Percentiles rank a stretch among this genome's conserved stretches.
Conservation (phyloP, 35 echinoderm and acorn worm species). For the Apostichopus japonicus region DNA sequence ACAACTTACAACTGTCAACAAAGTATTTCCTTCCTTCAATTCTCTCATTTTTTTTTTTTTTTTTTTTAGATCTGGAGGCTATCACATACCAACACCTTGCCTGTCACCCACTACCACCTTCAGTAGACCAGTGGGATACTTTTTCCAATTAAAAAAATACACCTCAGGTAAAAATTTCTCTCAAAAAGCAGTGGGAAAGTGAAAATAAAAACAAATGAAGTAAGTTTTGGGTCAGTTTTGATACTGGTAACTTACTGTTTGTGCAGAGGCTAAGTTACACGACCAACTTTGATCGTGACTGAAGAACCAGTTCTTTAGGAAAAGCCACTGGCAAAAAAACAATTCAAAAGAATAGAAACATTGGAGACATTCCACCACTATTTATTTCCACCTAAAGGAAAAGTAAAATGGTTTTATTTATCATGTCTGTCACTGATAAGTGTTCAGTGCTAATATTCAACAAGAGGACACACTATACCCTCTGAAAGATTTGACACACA, state of each 20-base stretch:
- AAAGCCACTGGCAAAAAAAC: not conserved
- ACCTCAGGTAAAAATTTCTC: not conserved
- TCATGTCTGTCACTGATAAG: no score
- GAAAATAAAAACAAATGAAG: not conserved
- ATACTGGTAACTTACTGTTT: not conserved
- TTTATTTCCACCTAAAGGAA: not conserved
- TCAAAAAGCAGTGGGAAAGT: not conserved
- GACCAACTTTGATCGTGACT: not conserved
- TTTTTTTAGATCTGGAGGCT: not conserved
- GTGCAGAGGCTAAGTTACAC: not conserved
- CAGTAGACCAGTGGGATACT: conserved; percentile 24
- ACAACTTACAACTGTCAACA: no score
- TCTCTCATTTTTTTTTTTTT: not conserved
- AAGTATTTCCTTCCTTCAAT: no score
- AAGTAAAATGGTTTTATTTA: not conserved
- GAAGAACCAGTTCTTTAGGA: not conserved
- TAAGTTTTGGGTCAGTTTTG: not conserved
- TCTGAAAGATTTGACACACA: no score
- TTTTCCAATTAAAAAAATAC: conserved; percentile 36
- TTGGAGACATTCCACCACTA: not conserved
- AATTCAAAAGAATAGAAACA: not conserved
- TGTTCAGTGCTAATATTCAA: no score
- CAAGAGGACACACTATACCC: no score
- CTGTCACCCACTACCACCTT: conserved; percentile 8
- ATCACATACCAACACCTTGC: not conserved